These are phyloP conservation scores for Natrix natrix DNA, from an alignment of 2,797 vertebrate species.

Conservation along the genomic window DNA sequence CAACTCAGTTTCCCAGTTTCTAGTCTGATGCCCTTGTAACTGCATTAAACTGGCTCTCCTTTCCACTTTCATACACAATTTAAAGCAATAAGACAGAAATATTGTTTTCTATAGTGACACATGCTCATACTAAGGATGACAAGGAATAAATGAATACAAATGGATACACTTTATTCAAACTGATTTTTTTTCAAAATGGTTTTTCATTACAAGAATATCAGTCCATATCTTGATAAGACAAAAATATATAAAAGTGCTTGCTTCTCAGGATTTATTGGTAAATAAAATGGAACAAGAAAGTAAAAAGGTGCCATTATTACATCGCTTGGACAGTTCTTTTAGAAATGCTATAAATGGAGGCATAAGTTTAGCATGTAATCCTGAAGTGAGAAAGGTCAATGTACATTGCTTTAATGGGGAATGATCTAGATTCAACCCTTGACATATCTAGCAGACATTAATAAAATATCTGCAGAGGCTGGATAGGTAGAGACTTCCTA, in stretches of 20 bases:
- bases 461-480: neutral
- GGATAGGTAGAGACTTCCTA: neutral
- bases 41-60: neutral
- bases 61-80: neutral
- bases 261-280: neutral
- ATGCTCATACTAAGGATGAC: neutral
- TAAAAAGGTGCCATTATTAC: neutral
- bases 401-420: neutral
- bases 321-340: neutral
- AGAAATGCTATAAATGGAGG: neutral
- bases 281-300: neutral
- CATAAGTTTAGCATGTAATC: neutral
- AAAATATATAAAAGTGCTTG: neutral
- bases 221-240: neutral
- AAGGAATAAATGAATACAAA: neutral
- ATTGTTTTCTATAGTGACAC: neutral
- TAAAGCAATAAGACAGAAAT: neutral
- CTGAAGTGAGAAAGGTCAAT: neutral
- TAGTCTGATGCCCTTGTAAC: neutral
- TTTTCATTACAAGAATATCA: neutral
- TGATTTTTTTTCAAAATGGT: neutral
- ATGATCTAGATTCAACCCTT: neutral
- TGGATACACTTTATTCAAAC: neutral
- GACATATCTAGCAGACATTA: neutral
- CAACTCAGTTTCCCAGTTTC: neutral